Conservation (phyloP, 2,797 vertebrate genomes). For the Lepilemur septentrionalis region DNA sequence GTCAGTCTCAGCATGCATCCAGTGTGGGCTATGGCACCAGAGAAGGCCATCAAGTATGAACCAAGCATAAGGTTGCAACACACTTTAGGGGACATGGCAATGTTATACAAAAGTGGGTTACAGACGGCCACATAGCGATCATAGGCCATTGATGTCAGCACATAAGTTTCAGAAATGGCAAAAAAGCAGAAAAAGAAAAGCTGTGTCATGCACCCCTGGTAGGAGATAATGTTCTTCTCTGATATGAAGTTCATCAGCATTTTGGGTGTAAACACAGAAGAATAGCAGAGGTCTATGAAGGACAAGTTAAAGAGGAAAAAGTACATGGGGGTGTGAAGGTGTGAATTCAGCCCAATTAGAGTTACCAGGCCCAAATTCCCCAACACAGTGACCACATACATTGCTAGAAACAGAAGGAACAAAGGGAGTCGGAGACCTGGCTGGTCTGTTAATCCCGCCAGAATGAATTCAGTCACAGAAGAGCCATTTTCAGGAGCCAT, state of each 20-base stretch:
- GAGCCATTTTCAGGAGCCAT: constrained; percentile 41
- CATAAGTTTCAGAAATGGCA: constrained; percentile 57
- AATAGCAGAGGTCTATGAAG: no score
- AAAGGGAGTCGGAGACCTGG: neutral
- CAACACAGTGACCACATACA: constrained; percentile 20
- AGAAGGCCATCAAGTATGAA: constrained; percentile 21
- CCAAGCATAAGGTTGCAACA: constrained; percentile 17
- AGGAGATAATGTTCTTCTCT: constrained; percentile 63
- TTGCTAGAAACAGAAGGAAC: constrained; percentile 5
- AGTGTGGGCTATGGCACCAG: neutral
- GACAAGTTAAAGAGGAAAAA: neutral
- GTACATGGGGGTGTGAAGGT: constrained; percentile 54
- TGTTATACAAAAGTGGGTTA: constrained; percentile 50
- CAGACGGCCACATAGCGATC: constrained; percentile 68
- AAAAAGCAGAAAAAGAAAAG: constrained; percentile 63
- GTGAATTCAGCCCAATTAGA: constrained; percentile 41
- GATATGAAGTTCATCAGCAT: constrained; percentile 56
- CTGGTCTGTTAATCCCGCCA: neutral
- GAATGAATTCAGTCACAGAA: constrained; percentile 9
- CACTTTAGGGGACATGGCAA: constrained; percentile 45
- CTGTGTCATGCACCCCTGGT: constrained; percentile 43
- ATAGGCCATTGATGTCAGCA: constrained; percentile 69
- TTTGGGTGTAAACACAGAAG: constrained; percentile 38
- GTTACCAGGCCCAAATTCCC: constrained; percentile 51
- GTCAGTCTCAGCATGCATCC: constrained; percentile 49